Conservation (phyloP, 2,113 vertebrate species). For the Podarcis raffonei region DNA sequence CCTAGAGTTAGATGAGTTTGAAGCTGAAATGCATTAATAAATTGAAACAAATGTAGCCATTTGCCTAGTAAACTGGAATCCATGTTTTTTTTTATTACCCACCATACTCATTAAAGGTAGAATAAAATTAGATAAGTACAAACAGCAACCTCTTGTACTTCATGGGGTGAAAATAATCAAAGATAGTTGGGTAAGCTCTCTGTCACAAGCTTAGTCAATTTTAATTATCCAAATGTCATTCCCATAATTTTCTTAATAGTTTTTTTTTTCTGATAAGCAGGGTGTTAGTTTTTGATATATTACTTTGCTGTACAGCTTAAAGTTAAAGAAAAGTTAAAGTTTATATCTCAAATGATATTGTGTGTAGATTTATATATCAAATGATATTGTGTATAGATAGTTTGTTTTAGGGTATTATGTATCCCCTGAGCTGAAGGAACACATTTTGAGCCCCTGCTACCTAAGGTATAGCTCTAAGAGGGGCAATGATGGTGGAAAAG, state of each 20-base stretch:
- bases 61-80: conserved; percentile 2
- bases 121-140: conserved; percentile 34
- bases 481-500: too few species aligned
- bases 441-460: too few species aligned
- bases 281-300: neutral
- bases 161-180: neutral
- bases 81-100: conserved; percentile 4
- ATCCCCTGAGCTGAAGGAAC: too few species aligned
- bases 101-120: conserved; percentile 17
- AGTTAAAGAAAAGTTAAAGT: neutral
- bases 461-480: too few species aligned
- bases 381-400: too few species aligned
- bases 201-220: neutral
- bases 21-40: conserved; percentile 32
- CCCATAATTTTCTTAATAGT: neutral
- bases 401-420: too few species aligned
- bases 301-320: neutral
- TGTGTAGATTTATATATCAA: too few species aligned
- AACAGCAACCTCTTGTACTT: neutral
- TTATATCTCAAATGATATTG: too few species aligned
- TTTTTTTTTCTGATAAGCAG: conserved; percentile 1
- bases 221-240: neutral
- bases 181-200: neutral
- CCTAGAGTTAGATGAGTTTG: conserved; percentile 30
- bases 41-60: conserved; percentile 24